Conservation (phyloP, 2,113 vertebrate species). For the Sturnus vulgaris region DNA sequence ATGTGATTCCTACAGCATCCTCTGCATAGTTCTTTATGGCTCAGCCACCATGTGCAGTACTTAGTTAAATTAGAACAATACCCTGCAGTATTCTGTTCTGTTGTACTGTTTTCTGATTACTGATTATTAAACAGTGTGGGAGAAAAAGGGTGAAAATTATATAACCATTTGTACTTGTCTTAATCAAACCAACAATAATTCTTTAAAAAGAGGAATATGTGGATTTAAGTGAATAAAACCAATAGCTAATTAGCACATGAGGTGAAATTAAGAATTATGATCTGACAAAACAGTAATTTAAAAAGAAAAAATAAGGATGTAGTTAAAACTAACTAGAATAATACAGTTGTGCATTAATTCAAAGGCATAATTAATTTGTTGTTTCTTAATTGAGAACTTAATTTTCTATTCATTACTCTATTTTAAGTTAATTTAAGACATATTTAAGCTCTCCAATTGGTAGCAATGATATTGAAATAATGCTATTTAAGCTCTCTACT, state of each 20-base stretch:
- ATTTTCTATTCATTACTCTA: slow-evolving; percentile 44
- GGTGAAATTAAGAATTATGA: slow-evolving; percentile 63
- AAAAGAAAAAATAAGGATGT: not conserved
- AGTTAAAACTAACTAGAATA: slow-evolving; percentile 29
- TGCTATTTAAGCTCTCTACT: slow-evolving; percentile 20
- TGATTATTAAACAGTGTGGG: not conserved
- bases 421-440: slow-evolving; percentile 15
- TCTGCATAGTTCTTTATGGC: not conserved
- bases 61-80: not conserved
- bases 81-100: not conserved
- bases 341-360: slow-evolving; percentile 51
- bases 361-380: slow-evolving; percentile 69
- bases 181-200: slow-evolving; percentile 40
- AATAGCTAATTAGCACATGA: slow-evolving; percentile 37
- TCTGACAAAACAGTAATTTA: slow-evolving; percentile 67
- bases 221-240: slow-evolving; percentile 47
- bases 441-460: not conserved
- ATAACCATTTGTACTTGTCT: not conserved
- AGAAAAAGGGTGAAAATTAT: not conserved
- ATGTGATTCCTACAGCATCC: not conserved
- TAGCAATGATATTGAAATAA: slow-evolving; percentile 45
- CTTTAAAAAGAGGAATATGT: slow-evolving; percentile 1
- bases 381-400: slow-evolving; percentile 56
- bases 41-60: not conserved
- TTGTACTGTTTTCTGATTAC: not conserved